These are phyloP conservation scores for Geotrupes spiniger DNA, from an alignment of 2,888 invertebrate genomes.

Conservation along the genomic window DNA sequence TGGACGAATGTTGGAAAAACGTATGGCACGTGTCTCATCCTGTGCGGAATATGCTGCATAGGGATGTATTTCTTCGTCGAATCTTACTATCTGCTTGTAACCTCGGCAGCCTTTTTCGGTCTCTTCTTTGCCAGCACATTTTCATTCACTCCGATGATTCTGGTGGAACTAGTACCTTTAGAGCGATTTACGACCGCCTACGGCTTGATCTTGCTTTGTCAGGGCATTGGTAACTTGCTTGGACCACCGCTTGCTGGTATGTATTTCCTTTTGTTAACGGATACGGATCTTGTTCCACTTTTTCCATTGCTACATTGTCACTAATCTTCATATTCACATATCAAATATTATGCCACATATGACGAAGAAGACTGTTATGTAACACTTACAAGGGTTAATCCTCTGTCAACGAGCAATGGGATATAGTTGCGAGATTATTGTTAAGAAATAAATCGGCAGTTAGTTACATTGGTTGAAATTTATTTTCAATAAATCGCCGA, in stretches of 20 bases:
- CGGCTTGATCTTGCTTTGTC: constrained; percentile 82
- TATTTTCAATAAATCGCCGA: too few species aligned
- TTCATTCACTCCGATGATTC: constrained; percentile 84
- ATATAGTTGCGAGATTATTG: too few species aligned
- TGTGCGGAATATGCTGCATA: constrained; percentile 63
- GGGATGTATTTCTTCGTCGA: constrained; percentile 53
- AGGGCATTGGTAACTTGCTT: constrained; percentile 88
- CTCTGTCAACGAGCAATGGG: too few species aligned
- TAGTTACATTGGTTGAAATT: too few species aligned
- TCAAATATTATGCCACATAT: too few species aligned
- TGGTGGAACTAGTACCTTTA: constrained; percentile 84
- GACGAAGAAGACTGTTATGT: too few species aligned
- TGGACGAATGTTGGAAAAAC: constrained; percentile 79
- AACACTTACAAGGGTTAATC: too few species aligned
- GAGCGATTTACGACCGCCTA: constrained; percentile 92
- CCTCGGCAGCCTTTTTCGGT: constrained; percentile 68
- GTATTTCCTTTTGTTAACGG: neutral
- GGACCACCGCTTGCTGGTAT: constrained; percentile 90
- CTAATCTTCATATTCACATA: too few species aligned
- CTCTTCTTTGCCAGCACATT: constrained; percentile 90
- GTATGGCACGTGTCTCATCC: constrained; percentile 74
- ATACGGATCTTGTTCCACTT: neutral
- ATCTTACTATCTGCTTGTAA: constrained; percentile 45
- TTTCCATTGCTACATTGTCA: too few species aligned
- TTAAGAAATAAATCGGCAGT: too few species aligned